phyloP scores from a whole-genome alignment of 2,113 vertebrate genomes.

The Petaurus breviceps region DNA sequence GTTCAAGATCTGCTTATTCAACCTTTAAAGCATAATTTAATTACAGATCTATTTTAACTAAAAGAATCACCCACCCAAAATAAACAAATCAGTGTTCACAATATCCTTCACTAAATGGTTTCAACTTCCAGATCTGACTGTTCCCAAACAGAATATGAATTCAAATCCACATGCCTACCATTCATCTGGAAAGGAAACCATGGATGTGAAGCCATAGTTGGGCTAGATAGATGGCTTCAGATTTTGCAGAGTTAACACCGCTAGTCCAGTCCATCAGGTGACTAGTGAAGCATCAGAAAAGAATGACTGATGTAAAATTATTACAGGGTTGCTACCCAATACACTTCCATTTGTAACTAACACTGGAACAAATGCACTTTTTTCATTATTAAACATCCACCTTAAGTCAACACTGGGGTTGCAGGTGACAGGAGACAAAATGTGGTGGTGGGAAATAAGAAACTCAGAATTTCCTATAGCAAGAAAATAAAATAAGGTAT shows the following conservation, averaged over 20 bases:
- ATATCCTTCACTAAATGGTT: not conserved
- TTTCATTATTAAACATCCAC: constrained; percentile 87
- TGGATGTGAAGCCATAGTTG: constrained; percentile 62
- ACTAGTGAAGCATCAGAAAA: constrained; percentile 79
- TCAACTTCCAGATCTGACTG: not conserved
- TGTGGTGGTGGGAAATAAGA: constrained; percentile 48
- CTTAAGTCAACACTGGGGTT: constrained; percentile 85
- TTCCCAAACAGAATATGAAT: constrained; percentile 43
- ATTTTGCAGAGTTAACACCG: constrained; percentile 80
- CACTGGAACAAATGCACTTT: constrained; percentile 83
- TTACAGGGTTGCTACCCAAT: constrained; percentile 84
- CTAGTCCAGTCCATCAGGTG: constrained; percentile 83
- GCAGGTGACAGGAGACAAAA: constrained; percentile 45
- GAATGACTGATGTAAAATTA: constrained; percentile 89
- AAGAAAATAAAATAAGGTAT: constrained; percentile 61
- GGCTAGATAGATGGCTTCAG: constrained; percentile 61
- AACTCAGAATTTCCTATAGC: not conserved
- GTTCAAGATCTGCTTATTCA: constrained; percentile 7
- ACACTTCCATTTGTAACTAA: constrained; percentile 87
- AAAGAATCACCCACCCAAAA: constrained; percentile 49
- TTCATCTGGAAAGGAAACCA: constrained; percentile 53
- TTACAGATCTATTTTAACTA: constrained; percentile 48
- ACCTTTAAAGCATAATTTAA: constrained; percentile 23
- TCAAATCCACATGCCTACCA: constrained; percentile 56
- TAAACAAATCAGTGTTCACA: constrained; percentile 35